phyloP scores from a whole-genome alignment of 2,888 invertebrate genomes.

The Oxystoma pomonae region DNA sequence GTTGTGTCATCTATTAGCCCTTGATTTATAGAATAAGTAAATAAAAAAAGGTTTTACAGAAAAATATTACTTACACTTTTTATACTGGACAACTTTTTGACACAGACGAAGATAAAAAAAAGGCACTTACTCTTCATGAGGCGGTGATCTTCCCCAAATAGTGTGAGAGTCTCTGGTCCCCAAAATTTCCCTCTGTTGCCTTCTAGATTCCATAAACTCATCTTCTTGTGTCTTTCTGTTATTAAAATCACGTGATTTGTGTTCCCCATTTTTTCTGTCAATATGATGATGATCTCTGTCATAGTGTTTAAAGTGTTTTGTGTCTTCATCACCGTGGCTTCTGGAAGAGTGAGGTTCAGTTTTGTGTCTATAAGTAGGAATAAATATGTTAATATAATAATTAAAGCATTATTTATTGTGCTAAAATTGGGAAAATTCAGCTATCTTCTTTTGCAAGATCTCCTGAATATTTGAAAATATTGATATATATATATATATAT shows the following conservation, averaged over 20 bases:
- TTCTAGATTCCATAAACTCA: conserved; percentile 65
- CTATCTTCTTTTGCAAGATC: too few relatives aligned
- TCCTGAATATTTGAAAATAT: too few relatives aligned
- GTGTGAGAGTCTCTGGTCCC: conserved; percentile 64
- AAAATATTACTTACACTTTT: too few relatives aligned
- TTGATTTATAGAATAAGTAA: too few relatives aligned
- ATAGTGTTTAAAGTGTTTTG: neutral
- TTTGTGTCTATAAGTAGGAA: neutral
- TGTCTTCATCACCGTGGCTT: neutral
- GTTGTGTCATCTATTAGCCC: too few relatives aligned
- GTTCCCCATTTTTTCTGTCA: neutral
- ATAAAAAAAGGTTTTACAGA: too few relatives aligned
- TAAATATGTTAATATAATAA: too few relatives aligned
- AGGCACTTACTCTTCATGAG: conserved; percentile 63
- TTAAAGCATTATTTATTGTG: too few relatives aligned
- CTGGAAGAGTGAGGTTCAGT: neutral
- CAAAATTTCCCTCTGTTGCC: conserved; percentile 70
- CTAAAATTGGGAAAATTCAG: too few relatives aligned
- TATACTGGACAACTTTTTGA: too few relatives aligned
- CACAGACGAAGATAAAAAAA: too few relatives aligned
- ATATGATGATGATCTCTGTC: neutral
- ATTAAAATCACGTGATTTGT: neutral
- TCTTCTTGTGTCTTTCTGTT: conserved; percentile 47
- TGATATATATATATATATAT: too few relatives aligned
- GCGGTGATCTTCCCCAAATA: conserved; percentile 75